These are phyloP conservation scores for Drosophila paulistorum DNA, from an alignment of 1,140 invertebrate species.

Conservation along the genomic window DNA sequence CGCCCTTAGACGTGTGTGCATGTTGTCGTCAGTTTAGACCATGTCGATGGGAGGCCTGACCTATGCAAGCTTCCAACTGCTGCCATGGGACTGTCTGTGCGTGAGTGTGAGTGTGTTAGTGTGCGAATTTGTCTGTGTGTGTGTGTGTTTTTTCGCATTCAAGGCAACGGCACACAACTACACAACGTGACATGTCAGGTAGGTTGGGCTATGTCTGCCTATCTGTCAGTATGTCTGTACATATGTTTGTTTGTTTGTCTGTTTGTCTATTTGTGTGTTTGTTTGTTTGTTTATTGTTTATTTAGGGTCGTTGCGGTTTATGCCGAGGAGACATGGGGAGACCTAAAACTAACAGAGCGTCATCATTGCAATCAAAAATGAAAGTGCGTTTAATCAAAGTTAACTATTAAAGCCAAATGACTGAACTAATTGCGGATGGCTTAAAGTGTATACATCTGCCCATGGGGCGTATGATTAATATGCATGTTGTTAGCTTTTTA, in stretches of 20 bases:
- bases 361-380: slow-evolving; percentile 57
- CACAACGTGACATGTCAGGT: slow-evolving; percentile 56
- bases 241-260: slow-evolving; percentile 34
- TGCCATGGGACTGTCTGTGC: not conserved
- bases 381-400: slow-evolving; percentile 75
- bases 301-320: slow-evolving; percentile 61
- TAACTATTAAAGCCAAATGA: slow-evolving; percentile 59
- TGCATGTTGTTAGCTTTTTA: slow-evolving; percentile 41
- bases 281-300: slow-evolving; percentile 67
- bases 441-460: slow-evolving; percentile 3
- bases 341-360: slow-evolving; percentile 61
- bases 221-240: slow-evolving; percentile 43
- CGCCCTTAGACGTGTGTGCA: slow-evolving; percentile 10
- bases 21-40: slow-evolving; percentile 44
- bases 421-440: slow-evolving; percentile 55
- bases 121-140: slow-evolving; percentile 22
- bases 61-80: slow-evolving; percentile 33
- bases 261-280: slow-evolving; percentile 36
- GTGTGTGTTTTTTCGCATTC: slow-evolving; percentile 41
- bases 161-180: slow-evolving; percentile 41
- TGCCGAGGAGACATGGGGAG: slow-evolving; percentile 7
- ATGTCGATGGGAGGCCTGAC: slow-evolving; percentile 44
- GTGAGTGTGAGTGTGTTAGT: slow-evolving; percentile 19
- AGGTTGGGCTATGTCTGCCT: slow-evolving; percentile 32
- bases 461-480: slow-evolving; percentile 70